Base-by-base conservation (phyloP, 2,113 vertebrate genomes). In the Triplophysa tibetana region DNA sequence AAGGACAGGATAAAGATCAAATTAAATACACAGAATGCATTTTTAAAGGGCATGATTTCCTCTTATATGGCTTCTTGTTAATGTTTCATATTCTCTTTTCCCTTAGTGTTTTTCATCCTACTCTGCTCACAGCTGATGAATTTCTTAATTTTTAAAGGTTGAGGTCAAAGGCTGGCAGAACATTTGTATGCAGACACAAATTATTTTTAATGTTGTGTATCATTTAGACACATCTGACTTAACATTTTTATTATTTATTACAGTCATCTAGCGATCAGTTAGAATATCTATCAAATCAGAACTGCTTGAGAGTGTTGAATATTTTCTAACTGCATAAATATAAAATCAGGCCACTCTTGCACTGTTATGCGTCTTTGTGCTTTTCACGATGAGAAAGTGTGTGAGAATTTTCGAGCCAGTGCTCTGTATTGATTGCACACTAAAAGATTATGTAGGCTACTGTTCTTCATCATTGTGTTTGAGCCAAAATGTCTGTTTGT, bases 401-500 rank as follows among this genome's bases (percentile, higher is more conserved):
- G 8, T 38, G 45, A 65, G 45, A 21, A 76, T 76, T 19, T 65
- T 64, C 60, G 61, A 43, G 64, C 61, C 7, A 16, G 74, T 52
- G 61, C 41, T 76, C 24, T 52, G 6, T 76, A 65, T 76, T 24
- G 74, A 76, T 76, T 38, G 62, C 21, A 65, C 45, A 76, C 19
- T 45, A 33, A 65, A 52, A 19, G 26, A 64, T 54, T 2, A 19
- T 76, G 74, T 65, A 24, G 24, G 24, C 24, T 24, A 48, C 60
- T 63, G 33, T 61, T 64, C 60, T 75, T 50, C 45, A 52, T 0
- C 45, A 29, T 76, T 76, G 17, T 10, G 43, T 65, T 65, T 76
- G 74, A 76, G 61, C 43, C 61, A 65, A 64, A 65, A 76, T 33
- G 43, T 43, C 61, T 76, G 43, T 64, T 76, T 76, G 74, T 76